phyloP scores from a whole-genome alignment of 35 echinoderm and acorn worm species.

The Antedon bifida region DNA sequence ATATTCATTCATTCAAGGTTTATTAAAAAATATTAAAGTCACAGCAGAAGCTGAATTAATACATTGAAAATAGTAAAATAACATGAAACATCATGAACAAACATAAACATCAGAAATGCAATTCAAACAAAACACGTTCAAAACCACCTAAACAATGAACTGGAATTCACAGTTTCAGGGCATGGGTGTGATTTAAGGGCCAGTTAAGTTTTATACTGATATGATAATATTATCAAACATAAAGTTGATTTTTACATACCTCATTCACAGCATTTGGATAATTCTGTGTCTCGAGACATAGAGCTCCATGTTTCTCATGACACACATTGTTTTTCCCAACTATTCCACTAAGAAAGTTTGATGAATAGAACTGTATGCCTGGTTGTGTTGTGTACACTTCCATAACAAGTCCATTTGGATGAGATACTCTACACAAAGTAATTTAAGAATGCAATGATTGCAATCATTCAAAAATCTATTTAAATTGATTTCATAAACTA shows the following conservation, averaged over 20 bases:
- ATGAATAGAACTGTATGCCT: constrained; percentile 75
- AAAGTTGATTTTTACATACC: too few species aligned
- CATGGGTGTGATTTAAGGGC: background rate
- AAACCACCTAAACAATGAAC: too few species aligned
- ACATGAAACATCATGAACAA: too few species aligned
- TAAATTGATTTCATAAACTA: too few species aligned
- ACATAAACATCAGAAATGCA: too few species aligned
- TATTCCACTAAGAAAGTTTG: constrained; percentile 57
- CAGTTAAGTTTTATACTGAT: background rate
- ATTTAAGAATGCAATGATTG: background rate
- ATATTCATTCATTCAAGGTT: too few species aligned
- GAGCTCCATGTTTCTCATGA: constrained; percentile 59
- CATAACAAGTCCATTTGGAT: constrained; percentile 65
- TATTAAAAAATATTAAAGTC: too few species aligned
- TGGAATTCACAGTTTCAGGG: too few species aligned
- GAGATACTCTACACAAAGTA: constrained; percentile 3
- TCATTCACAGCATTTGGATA: constrained; percentile 73
- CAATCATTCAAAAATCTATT: too few species aligned
- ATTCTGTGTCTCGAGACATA: constrained; percentile 82
- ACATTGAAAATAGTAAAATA: too few species aligned
- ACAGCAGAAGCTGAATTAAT: too few species aligned
- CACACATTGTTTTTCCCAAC: constrained; percentile 37
- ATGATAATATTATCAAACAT: background rate
- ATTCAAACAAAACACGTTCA: too few species aligned
- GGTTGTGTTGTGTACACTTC: constrained; percentile 75